Evolutionary conservation across 2,888 invertebrate genomes (phyloP).

Genomic region (Zele albiditarsus): DNA sequence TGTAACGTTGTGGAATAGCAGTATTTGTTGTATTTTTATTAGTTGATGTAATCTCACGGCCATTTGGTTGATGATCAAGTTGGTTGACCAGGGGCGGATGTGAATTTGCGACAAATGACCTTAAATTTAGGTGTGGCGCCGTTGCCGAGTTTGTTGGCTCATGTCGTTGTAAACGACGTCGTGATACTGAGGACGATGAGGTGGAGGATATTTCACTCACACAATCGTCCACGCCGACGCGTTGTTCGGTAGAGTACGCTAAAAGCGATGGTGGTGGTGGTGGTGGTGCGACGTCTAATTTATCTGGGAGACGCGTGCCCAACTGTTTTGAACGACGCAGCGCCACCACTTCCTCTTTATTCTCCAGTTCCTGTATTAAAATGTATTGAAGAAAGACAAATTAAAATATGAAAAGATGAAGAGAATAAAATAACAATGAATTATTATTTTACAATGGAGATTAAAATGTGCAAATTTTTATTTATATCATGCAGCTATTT

Average conservation of each 20-base stretch:
- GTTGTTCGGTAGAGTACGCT: slow-evolving; percentile 37
- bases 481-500: too few relatives aligned
- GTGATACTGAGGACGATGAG: slow-evolving; percentile 8
- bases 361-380: not conserved
- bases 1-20: slow-evolving; percentile 8
- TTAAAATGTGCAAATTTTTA: too few relatives aligned
- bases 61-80: slow-evolving; percentile 36
- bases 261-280: not conserved
- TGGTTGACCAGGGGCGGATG: slow-evolving; percentile 56
- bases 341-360: slow-evolving; percentile 42
- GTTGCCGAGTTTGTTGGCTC: slow-evolving; percentile 51
- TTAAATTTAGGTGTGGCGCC: slow-evolving; percentile 46
- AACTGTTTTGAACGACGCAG: slow-evolving; percentile 43
- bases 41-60: slow-evolving; percentile 49
- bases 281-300: slow-evolving; percentile 25
- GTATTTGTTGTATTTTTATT: slow-evolving; percentile 45
- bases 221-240: slow-evolving; percentile 58
- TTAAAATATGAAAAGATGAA: not conserved
- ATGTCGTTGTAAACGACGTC: slow-evolving; percentile 48
- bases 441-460: too few relatives aligned
- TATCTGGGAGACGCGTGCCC: slow-evolving; percentile 36
- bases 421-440: too few relatives aligned
- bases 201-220: slow-evolving; percentile 1
- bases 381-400: slow-evolving; percentile 4
- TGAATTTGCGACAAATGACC: slow-evolving; percentile 35